Conservation (phyloP, 1,140 invertebrate species). For the Aphis gossypii region DNA sequence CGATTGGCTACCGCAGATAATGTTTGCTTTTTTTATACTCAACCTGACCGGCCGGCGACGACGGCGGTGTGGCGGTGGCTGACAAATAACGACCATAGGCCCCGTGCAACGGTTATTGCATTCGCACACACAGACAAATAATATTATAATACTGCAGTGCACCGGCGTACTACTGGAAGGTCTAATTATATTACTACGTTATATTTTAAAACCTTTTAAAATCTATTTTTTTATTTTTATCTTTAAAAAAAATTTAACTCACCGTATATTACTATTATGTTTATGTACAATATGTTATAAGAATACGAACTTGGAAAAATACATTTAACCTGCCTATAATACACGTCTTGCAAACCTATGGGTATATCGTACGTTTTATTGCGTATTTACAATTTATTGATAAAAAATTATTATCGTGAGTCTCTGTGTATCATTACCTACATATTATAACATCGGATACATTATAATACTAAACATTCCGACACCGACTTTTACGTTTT, state of each 20-base stretch:
- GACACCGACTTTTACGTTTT: background rate
- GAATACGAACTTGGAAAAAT: background rate
- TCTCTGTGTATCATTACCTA: no score
- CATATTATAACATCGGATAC: no score
- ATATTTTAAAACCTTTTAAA: background rate
- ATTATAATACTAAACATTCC: background rate
- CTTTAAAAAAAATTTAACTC: no score
- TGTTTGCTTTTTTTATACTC: conserved; percentile 34
- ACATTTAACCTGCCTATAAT: background rate
- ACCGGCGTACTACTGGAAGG: background rate
- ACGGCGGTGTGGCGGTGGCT: background rate
- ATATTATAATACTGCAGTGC: background rate
- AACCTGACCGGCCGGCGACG: background rate
- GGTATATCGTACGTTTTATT: background rate
- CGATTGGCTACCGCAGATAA: conserved; percentile 56
- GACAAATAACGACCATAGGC: conserved; percentile 23
- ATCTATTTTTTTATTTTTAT: no score
- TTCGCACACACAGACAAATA: background rate
- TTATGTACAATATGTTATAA: background rate
- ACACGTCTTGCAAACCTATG: no score
- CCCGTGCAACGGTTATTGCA: background rate
- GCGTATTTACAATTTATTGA: background rate
- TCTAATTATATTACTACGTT: background rate
- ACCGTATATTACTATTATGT: background rate
- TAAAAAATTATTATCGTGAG: background rate